Evolutionary conservation across 1,140 invertebrate genomes (phyloP).

Genomic region (Trinorchestia longiramus): DNA sequence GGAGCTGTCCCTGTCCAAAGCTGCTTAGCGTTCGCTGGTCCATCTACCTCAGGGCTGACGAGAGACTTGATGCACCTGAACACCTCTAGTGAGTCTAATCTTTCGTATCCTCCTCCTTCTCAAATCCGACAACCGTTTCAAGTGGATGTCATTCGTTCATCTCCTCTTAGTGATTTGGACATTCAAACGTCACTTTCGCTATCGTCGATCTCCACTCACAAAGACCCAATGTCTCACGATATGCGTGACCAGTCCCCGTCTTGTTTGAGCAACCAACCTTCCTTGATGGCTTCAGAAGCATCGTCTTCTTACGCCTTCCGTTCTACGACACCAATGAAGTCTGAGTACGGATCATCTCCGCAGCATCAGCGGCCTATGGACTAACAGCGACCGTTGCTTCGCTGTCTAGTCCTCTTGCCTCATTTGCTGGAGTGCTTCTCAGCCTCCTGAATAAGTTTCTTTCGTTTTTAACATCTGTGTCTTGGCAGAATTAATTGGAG

Average conservation of each 20-base stretch:
- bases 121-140: constrained; percentile 20
- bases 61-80: neutral
- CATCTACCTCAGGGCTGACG: neutral
- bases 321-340: neutral
- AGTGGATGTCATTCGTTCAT: neutral
- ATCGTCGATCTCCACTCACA: neutral
- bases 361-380: constrained; percentile 36
- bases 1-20: neutral
- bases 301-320: neutral
- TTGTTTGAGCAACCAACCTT: neutral
- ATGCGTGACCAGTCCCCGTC: neutral
- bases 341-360: neutral
- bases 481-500: no score
- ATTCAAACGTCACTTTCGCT: constrained; percentile 13
- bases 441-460: neutral
- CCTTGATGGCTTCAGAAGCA: neutral
- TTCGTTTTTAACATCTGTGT: neutral
- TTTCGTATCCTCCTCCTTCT: neutral
- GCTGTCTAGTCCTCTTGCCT: neutral
- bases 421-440: neutral
- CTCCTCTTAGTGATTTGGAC: neutral
- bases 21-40: neutral
- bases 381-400: constrained; percentile 9
- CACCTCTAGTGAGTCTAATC: neutral
- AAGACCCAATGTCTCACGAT: neutral